Percentiles rank a stretch among this genome's conserved stretches.
These are phyloP conservation scores for Ciconia maguari DNA, from an alignment of 2,113 vertebrate species.

Conservation along the genomic window DNA sequence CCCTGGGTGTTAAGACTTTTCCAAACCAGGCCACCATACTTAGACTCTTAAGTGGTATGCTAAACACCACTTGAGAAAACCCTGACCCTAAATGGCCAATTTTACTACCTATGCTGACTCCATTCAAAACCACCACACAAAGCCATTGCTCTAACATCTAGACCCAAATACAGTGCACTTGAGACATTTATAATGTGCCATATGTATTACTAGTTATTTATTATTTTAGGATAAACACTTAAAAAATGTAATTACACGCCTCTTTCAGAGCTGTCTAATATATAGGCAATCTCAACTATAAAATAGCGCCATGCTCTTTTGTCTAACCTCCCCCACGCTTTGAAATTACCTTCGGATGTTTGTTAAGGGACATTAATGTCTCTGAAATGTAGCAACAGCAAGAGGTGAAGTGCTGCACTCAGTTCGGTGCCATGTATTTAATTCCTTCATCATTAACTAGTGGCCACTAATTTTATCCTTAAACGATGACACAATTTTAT, in stretches of 20 bases:
- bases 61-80: not conserved
- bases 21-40: not conserved
- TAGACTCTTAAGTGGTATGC: not conserved
- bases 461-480: constrained; percentile 34
- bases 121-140: not conserved
- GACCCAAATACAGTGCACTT: not conserved
- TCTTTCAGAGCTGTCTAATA: constrained; percentile 64
- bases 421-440: constrained; percentile 2
- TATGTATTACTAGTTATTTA: constrained; percentile 48
- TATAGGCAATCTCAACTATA: constrained; percentile 45
- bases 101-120: not conserved
- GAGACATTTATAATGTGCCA: constrained; percentile 19
- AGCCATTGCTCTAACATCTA: not conserved
- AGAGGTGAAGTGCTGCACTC: not conserved
- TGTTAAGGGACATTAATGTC: constrained; percentile 46
- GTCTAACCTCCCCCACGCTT: constrained; percentile 26
- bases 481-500: not conserved
- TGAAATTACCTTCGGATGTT: constrained; percentile 60
- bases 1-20: not conserved
- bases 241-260: constrained; percentile 71
- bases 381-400: constrained; percentile 28
- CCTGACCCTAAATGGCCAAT: not conserved
- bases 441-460: constrained; percentile 37
- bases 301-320: not conserved
- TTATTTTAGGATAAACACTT: constrained; percentile 56